Percentiles rank a stretch among this genome's conserved stretches.
Conservation (phyloP, 2,797 vertebrate species). For the Dermochelys coriacea region DNA sequence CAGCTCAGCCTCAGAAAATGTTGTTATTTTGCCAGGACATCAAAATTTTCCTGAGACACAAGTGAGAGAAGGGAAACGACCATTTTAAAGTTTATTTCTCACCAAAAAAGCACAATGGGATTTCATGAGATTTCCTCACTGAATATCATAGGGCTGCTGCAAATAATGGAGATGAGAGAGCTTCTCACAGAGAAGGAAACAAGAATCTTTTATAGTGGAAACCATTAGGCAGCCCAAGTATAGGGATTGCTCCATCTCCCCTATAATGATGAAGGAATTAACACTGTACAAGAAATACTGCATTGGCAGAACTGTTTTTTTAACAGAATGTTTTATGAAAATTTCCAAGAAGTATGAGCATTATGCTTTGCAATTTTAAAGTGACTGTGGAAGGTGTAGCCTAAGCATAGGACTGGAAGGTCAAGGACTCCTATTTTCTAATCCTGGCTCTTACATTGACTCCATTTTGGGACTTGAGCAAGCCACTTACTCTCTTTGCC, state of each 20-base stretch:
- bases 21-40: background rate
- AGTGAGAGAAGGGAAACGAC: fast-evolving
- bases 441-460: background rate
- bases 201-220: background rate
- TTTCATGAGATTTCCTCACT: background rate
- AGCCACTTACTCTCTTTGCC: too few species aligned
- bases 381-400: background rate
- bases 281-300: background rate
- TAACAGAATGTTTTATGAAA: background rate
- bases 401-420: background rate
- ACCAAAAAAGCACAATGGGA: background rate
- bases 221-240: background rate
- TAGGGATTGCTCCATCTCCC: background rate
- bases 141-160: constrained; percentile 18
- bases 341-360: background rate
- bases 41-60: background rate
- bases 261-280: background rate
- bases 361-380: background rate
- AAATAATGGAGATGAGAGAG: background rate
- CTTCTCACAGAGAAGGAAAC: background rate
- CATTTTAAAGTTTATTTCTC: background rate
- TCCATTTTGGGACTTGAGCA: background rate
- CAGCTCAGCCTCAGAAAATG: background rate
- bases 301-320: background rate
- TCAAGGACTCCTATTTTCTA: background rate